Evolutionary conservation across 1,140 invertebrate genomes (phyloP), one percentile per base, ranked within the genome.

Genomic region (Papilio machaon): DNA sequence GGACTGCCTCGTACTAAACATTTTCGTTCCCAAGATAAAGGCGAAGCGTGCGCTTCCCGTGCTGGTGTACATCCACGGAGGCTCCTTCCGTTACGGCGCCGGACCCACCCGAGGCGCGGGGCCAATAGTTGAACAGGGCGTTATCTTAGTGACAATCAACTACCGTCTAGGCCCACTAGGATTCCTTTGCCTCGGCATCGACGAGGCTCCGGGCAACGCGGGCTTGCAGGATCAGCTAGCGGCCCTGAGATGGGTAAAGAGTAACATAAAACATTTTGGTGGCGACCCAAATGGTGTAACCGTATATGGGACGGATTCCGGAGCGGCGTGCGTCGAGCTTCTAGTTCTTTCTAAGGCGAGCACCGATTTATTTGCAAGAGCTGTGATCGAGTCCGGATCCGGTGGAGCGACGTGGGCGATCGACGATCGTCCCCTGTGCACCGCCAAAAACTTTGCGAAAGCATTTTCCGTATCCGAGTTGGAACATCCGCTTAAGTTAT

Each of bases 1-100:
- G 92, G 97, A 98, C 87, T 98, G 97, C 86, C 95, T 98, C 1
- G 97, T 97, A 87, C 89, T 98, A 13, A 98, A 98, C 88, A 96
- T 98, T 2, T 98, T 96, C 88, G 96, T 96, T 17, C 96, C 96
- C 80, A 82, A 73, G 17, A 46, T 78, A 23, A 83, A 87, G 15
- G 30, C 74, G 2, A 54, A 83, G 5, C 35, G 8, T 0, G 76
- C 73, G 30, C 75, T 88, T 75, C 95, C 96, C 1, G 96, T 96
- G 0, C 94, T 96, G 91, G 89, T 96, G 4, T 97, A 92, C 93
- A 95, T 97, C 73, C 96, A 97, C 87, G 96, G 96, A 2, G 96
- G 96, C 8, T 95, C 94, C 75, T 96, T 97, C 82, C 89, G 95
- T 60, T 85, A 88, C 58, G 96, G 96, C 3, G 90, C 89, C n/a